A percentile compares a stretch with the other conserved stretches of the same genome.
Evolutionary conservation across 2,113 vertebrate genomes (phyloP).

Genomic region (Rhinolophus ferrumequinum): DNA sequence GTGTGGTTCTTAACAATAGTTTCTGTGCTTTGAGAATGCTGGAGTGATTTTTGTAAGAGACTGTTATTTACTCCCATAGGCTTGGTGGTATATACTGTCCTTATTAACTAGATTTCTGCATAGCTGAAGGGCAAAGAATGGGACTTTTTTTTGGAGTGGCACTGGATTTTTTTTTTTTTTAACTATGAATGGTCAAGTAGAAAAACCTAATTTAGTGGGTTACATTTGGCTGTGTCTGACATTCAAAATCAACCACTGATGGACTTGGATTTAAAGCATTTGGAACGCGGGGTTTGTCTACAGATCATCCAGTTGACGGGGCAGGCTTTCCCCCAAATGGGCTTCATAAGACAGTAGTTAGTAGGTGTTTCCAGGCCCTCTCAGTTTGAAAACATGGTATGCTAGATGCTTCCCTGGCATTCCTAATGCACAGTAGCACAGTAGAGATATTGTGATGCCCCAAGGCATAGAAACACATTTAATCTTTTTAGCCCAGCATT

Average conservation of each 20-base stretch:
- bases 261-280: background rate
- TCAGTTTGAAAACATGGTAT: background rate
- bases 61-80: background rate
- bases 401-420: background rate
- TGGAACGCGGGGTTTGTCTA: background rate
- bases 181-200: background rate
- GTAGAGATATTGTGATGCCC: background rate
- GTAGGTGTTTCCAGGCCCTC: background rate
- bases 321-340: background rate
- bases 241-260: background rate
- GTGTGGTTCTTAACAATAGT: background rate
- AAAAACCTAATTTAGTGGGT: background rate
- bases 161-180: background rate
- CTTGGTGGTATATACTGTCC: background rate
- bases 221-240: background rate
- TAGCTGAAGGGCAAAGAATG: background rate
- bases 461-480: background rate
- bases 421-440: background rate
- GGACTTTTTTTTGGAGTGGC: background rate
- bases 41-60: background rate
- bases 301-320: background rate
- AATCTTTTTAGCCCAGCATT: background rate
- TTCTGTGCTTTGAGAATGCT: background rate
- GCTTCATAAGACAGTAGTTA: background rate
- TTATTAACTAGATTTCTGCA: background rate